Evolutionary conservation across 2,113 vertebrate species (phyloP).

Genomic region (Centrocercus urophasianus): DNA sequence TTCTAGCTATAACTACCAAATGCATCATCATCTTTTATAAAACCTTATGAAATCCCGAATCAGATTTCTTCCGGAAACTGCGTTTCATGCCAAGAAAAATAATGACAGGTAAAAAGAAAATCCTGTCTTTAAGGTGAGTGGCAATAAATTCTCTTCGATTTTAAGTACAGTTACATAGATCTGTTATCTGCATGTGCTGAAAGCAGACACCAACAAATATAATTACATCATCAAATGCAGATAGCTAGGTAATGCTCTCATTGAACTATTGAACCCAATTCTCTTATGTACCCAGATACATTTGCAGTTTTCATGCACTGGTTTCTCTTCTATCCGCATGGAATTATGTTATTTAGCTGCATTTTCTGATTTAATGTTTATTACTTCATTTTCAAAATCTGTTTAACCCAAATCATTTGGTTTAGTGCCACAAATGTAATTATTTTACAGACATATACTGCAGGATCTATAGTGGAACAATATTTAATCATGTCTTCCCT

Average conservation of each 20-base stretch:
- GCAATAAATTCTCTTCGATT: not conserved
- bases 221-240: not conserved
- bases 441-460: not conserved
- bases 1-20: not conserved
- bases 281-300: not conserved
- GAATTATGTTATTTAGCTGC: not conserved
- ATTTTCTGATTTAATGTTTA: not conserved
- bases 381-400: not conserved
- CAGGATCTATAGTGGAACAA: not conserved
- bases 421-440: not conserved
- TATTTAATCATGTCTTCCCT: not conserved
- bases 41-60: not conserved
- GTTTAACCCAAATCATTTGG: not conserved
- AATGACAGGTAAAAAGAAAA: not conserved
- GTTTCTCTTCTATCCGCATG: not conserved
- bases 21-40: not conserved
- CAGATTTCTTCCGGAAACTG: not conserved
- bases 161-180: not conserved
- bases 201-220: not conserved
- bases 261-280: constrained; percentile 31
- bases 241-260: not conserved
- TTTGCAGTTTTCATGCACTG: not conserved
- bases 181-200: not conserved
- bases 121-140: not conserved
- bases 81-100: not conserved